Evolutionary conservation across 2,113 vertebrate species (phyloP).

Genomic region (Aegotheles bennettii): DNA sequence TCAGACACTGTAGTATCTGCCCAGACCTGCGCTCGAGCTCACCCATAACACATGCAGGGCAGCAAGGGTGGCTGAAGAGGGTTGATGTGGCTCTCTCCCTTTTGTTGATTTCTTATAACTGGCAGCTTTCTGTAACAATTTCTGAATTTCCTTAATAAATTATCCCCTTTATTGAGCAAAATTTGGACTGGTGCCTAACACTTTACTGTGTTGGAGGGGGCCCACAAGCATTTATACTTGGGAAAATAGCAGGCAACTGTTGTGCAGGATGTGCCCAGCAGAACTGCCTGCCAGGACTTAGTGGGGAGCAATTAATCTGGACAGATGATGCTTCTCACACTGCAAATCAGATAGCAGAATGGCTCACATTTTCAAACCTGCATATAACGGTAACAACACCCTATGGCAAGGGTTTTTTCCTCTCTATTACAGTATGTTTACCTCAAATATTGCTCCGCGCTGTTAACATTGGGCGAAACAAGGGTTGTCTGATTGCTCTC

Average conservation of each 20-base stretch:
- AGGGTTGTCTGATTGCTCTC: background rate
- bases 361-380: background rate
- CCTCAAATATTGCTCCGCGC: background rate
- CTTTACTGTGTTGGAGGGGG: background rate
- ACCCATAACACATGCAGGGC: background rate
- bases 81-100: background rate
- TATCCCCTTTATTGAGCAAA: background rate
- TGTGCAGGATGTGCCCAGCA: background rate
- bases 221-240: background rate
- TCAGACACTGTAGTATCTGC: background rate
- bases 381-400: background rate
- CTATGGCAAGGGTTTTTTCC: fast-evolving
- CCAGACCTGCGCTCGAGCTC: background rate
- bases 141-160: background rate
- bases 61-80: background rate
- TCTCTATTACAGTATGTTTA: background rate
- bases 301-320: background rate
- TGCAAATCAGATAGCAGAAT: background rate
- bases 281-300: background rate
- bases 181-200: background rate
- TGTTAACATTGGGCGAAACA: no score
- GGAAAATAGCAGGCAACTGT: background rate
- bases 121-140: background rate
- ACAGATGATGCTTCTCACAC: background rate
- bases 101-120: background rate